A percentile compares a stretch with the other conserved stretches of the same genome.
These are phyloP conservation scores for Xylocopa sonorina DNA, from an alignment of 1,140 invertebrate species.

Conservation along the genomic window DNA sequence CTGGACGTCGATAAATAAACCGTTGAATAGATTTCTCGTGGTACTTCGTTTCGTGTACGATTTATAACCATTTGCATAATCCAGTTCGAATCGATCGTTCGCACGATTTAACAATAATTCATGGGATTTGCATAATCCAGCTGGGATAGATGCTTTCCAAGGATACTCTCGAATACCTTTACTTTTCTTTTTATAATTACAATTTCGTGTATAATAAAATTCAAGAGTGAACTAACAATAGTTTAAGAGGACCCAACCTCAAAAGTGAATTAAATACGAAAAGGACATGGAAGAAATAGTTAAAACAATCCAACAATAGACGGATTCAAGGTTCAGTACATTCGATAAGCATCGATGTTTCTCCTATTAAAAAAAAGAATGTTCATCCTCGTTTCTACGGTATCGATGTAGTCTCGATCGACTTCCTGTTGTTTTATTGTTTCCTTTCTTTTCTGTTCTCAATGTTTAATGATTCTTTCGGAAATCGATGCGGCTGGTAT, in stretches of 20 bases:
- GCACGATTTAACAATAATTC: background rate
- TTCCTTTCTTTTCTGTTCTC: background rate
- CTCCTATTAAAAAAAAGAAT: background rate
- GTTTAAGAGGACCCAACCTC: too few relatives aligned
- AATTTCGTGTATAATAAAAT: too few relatives aligned
- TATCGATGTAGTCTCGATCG: background rate
- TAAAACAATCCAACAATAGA: background rate
- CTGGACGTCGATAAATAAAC: background rate
- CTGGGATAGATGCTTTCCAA: too few relatives aligned
- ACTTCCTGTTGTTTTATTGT: background rate
- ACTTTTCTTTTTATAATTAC: too few relatives aligned
- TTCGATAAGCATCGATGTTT: background rate
- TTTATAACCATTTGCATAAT: constrained; percentile 3
- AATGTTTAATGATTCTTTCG: background rate
- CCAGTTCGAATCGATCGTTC: background rate
- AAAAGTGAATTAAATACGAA: too few relatives aligned
- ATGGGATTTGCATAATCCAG: background rate
- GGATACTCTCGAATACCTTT: too few relatives aligned
- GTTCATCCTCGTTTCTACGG: background rate
- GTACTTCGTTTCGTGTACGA: background rate
- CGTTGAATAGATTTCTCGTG: background rate
- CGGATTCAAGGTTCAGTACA: background rate
- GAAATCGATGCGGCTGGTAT: constrained; percentile 6
- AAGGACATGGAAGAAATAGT: background rate
- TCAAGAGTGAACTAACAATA: too few relatives aligned